Percentiles rank a stretch among this genome's conserved stretches.
phyloP scores from a whole-genome alignment of 2,888 invertebrate species.

The Cordilura impudica region DNA sequence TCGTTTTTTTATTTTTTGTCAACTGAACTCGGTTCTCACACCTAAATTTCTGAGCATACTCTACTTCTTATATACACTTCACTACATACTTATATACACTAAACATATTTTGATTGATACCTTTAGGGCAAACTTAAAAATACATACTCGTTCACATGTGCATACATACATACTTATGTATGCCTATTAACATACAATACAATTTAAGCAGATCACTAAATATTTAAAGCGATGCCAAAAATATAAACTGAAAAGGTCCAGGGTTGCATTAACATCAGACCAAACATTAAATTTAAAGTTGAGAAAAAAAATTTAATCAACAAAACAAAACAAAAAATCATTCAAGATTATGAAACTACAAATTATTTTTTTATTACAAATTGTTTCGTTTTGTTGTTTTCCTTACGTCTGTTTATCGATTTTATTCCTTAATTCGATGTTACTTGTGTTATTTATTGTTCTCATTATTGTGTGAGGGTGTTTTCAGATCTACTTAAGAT shows the following conservation, averaged over 20 bases:
- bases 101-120: conserved; percentile 73
- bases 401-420: conserved; percentile 25
- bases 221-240: conserved; percentile 34
- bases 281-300: no score
- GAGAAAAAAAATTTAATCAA: conserved; percentile 19
- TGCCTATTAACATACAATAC: not conserved
- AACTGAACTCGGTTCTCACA: no score
- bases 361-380: conserved; percentile 64
- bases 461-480: conserved; percentile 40
- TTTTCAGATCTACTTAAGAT: conserved; percentile 53
- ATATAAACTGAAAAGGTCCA: conserved; percentile 16
- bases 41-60: no score
- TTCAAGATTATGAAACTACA: conserved; percentile 54
- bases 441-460: not conserved
- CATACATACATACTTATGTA: not conserved
- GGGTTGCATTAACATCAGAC: conserved; percentile 30
- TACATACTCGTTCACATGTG: conserved; percentile 52
- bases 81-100: no score
- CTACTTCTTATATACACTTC: no score
- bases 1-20: no score
- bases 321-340: conserved; percentile 21
- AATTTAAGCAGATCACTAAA: conserved; percentile 37
- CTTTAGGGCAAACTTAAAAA: conserved; percentile 67
- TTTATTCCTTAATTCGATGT: conserved; percentile 24
- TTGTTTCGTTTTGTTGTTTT: conserved; percentile 44